These are phyloP conservation scores for Atopsyche davidsoni DNA, from an alignment of 1,140 invertebrate species.

Conservation along the genomic window DNA sequence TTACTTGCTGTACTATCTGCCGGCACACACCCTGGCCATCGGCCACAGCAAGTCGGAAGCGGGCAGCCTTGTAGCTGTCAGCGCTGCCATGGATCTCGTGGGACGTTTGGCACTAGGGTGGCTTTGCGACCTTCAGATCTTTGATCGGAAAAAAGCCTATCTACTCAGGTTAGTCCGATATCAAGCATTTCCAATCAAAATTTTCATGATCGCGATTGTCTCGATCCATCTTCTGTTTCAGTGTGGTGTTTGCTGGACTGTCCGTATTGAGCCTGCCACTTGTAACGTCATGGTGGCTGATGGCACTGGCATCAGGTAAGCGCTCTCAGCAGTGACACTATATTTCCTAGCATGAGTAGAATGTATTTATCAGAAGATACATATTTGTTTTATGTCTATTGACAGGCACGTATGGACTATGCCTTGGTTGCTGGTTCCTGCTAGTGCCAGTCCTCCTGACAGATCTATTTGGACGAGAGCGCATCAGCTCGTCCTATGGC, in stretches of 20 bases:
- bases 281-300: slow-evolving; percentile 55
- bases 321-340: neutral
- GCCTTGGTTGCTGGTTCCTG: slow-evolving; percentile 68
- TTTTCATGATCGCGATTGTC: too few relatives aligned
- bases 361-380: too few relatives aligned
- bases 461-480: slow-evolving; percentile 64
- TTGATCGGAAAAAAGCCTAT: slow-evolving; percentile 64
- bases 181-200: neutral
- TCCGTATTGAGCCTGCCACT: slow-evolving; percentile 61
- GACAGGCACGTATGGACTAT: slow-evolving; percentile 60
- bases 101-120: slow-evolving; percentile 64
- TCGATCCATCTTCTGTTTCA: slow-evolving; percentile 39
- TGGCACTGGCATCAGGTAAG: slow-evolving; percentile 50
- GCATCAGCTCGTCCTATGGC: slow-evolving; percentile 68
- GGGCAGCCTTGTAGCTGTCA: slow-evolving; percentile 63
- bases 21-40: slow-evolving; percentile 59
- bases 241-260: slow-evolving; percentile 61
- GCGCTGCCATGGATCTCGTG: slow-evolving; percentile 61
- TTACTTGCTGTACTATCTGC: slow-evolving; percentile 68
- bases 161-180: slow-evolving; percentile 53
- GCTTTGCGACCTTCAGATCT: slow-evolving; percentile 64
- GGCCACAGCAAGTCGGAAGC: slow-evolving; percentile 64
- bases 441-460: slow-evolving; percentile 65
- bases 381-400: slow-evolving; percentile 30
- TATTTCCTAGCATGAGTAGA: too few relatives aligned